Percentiles rank a stretch among this genome's conserved stretches.
phyloP scores from a whole-genome alignment of 2,113 vertebrate genomes.

The Aldabrachelys gigantea region DNA sequence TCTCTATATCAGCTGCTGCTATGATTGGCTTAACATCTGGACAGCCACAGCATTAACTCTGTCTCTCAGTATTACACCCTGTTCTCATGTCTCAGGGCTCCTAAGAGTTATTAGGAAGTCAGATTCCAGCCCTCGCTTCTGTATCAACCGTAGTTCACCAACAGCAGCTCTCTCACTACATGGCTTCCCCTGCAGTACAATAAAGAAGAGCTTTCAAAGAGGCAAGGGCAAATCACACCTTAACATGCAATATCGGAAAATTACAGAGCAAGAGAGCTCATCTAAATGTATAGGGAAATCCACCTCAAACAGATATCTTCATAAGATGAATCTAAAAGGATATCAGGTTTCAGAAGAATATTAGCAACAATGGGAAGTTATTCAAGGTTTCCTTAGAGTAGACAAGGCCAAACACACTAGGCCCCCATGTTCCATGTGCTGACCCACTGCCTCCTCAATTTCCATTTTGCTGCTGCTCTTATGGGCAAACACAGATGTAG shows the following conservation, averaged over 20 bases:
- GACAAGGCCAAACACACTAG: not conserved
- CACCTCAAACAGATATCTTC: not conserved
- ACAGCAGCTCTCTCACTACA: not conserved
- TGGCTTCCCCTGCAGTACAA: not conserved
- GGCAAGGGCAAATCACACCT: not conserved
- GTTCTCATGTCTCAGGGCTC: not conserved
- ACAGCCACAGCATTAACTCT: not conserved
- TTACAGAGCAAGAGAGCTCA: not conserved
- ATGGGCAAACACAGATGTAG: not conserved
- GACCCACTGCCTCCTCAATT: not conserved
- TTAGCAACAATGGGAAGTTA: not conserved
- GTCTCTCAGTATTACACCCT: not conserved
- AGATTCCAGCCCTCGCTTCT: not conserved
- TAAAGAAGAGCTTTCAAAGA: not conserved
- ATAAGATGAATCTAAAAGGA: not conserved
- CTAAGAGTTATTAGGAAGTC: not conserved
- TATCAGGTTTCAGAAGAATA: not conserved
- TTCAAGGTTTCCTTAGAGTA: not conserved
- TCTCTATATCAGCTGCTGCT: rapidly evolving
- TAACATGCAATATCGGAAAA: not conserved
- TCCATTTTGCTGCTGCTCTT: not conserved
- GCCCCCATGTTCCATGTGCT: not conserved
- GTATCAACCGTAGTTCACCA: not conserved
- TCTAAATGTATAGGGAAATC: not conserved
- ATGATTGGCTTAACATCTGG: not conserved